Percentiles rank a stretch among this genome's conserved stretches.
These are phyloP conservation scores for Ips nitidus DNA, from an alignment of 1,140 invertebrate genomes.

Conservation along the genomic window DNA sequence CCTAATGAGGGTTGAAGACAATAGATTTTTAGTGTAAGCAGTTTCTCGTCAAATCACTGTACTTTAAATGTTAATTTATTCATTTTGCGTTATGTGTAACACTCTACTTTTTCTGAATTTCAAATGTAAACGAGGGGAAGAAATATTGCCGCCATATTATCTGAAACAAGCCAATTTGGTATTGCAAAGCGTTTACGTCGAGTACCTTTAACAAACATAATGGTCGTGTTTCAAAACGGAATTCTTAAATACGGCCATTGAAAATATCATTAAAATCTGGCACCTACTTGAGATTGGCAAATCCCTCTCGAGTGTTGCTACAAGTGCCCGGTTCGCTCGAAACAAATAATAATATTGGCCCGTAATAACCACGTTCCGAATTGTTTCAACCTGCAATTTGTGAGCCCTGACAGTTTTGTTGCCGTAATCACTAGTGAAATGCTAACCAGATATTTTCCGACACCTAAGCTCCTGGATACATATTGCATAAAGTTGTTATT, in stretches of 20 bases:
- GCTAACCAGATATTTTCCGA: too few relatives aligned
- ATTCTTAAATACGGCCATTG: constrained; percentile 23
- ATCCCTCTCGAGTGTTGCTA: constrained; percentile 11
- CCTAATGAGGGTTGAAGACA: too few relatives aligned
- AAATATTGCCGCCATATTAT: constrained; percentile 16
- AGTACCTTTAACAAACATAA: constrained; percentile 25
- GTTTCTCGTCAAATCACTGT: too few relatives aligned
- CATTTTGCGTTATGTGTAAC: neutral
- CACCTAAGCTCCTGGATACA: too few relatives aligned
- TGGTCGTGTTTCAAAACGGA: constrained; percentile 23
- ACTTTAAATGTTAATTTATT: neutral
- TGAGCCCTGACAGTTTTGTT: too few relatives aligned
- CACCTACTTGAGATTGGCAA: constrained; percentile 26
- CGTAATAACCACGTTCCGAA: too few relatives aligned
- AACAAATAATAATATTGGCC: neutral
- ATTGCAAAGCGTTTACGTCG: constrained; percentile 22
- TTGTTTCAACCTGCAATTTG: too few relatives aligned
- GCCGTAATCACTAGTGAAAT: too few relatives aligned
- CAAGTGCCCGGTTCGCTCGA: constrained; percentile 12
- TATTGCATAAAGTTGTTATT: too few relatives aligned
- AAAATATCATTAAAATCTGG: constrained; percentile 26
- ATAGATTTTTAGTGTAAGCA: too few relatives aligned
- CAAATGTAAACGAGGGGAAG: neutral
- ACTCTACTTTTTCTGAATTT: too few relatives aligned
- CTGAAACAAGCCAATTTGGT: constrained; percentile 20